Evolutionary conservation across 2,888 invertebrate species (phyloP).

Genomic region (Zygaena filipendulae): DNA sequence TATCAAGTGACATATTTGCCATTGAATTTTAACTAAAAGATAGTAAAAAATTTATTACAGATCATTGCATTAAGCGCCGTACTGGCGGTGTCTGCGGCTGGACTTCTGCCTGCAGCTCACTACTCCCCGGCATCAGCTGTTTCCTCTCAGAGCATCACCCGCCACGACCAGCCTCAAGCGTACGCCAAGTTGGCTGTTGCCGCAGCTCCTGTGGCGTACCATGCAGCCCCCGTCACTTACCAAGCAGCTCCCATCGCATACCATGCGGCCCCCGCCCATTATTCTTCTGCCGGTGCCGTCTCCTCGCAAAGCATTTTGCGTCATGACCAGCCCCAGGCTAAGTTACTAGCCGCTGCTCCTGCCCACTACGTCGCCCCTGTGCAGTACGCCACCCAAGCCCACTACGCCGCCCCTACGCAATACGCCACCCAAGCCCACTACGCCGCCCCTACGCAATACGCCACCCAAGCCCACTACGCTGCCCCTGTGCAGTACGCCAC

Average conservation of each 20-base stretch:
- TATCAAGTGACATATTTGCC: too few relatives aligned
- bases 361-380: conserved; percentile 23
- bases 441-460: conserved; percentile 20
- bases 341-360: conserved; percentile 20
- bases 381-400: conserved; percentile 30
- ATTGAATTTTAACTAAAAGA: neutral
- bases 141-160: conserved; percentile 42
- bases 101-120: conserved; percentile 19
- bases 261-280: conserved; percentile 36
- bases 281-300: conserved; percentile 33
- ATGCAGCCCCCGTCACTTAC: conserved; percentile 17
- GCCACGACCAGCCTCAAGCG: conserved; percentile 24
- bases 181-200: conserved; percentile 9
- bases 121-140: conserved; percentile 24
- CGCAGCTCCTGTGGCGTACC: conserved; percentile 23
- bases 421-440: conserved; percentile 23
- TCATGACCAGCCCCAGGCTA: conserved; percentile 34
- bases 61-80: conserved; percentile 20
- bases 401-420: conserved; percentile 33
- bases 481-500: conserved; percentile 24
- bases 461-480: conserved; percentile 22
- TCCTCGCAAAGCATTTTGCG: conserved; percentile 46
- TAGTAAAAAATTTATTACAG: conserved; percentile 9
- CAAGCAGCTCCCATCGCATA: conserved; percentile 16
- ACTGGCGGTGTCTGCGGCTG: conserved; percentile 21